These are phyloP conservation scores for Odontamblyopus lacepedii DNA, from an alignment of 2,797 vertebrate species.

Conservation along the genomic window DNA sequence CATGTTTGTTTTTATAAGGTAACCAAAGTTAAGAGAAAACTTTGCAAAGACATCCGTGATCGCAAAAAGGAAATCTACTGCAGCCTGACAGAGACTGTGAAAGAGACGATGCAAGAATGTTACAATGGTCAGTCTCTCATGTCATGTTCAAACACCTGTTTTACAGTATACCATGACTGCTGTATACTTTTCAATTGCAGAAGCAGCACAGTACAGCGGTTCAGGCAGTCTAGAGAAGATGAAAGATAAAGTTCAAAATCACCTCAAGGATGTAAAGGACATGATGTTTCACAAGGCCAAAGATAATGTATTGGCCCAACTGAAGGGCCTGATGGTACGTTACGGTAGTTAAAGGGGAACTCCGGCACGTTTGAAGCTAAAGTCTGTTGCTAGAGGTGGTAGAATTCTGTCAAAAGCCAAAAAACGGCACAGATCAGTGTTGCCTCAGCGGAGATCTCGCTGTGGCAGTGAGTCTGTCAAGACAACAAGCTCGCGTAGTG, in stretches of 20 bases:
- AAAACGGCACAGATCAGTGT: too few species aligned
- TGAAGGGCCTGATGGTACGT: slow-evolving; percentile 30
- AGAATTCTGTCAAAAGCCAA: too few species aligned
- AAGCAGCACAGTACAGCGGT: not conserved
- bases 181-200: slow-evolving; percentile 24
- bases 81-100: slow-evolving; percentile 22
- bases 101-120: slow-evolving; percentile 25
- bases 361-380: too few species aligned
- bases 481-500: too few species aligned
- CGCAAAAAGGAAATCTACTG: slow-evolving; percentile 42
- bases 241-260: not conserved
- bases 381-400: too few species aligned
- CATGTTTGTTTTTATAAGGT: slow-evolving; percentile 28
- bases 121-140: slow-evolving; percentile 34
- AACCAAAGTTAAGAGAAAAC: slow-evolving; percentile 23
- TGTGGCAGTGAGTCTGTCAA: too few species aligned
- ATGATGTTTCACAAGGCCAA: slow-evolving; percentile 38
- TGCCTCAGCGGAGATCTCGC: too few species aligned
- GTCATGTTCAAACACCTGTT: not conserved
- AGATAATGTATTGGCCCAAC: not conserved
- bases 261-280: slow-evolving; percentile 8
- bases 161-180: not conserved
- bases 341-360: too few species aligned
- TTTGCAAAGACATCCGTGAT: slow-evolving; percentile 20
- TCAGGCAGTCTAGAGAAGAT: rapidly evolving